These are phyloP conservation scores for Scopus umbretta DNA, from an alignment of 2,113 vertebrate species.

Conservation along the genomic window DNA sequence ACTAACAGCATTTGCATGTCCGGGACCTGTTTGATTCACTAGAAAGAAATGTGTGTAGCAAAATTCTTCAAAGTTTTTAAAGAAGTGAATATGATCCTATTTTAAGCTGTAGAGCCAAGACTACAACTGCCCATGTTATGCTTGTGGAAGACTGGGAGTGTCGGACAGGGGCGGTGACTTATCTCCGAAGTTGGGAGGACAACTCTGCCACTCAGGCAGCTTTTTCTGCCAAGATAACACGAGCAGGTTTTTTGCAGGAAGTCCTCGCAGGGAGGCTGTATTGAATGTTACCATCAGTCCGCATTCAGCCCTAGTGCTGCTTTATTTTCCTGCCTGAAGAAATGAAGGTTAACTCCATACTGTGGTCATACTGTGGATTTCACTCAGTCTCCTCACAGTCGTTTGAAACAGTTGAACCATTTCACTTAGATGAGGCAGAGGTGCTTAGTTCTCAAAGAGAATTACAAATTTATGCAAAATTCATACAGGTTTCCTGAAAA, in stretches of 20 bases:
- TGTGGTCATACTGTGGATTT: not conserved
- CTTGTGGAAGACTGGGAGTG: not conserved
- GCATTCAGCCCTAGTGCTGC: not conserved
- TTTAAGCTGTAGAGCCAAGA: not conserved
- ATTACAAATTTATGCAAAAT: not conserved
- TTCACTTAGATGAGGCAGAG: not conserved
- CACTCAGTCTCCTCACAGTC: not conserved
- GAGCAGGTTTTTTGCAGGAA: not conserved
- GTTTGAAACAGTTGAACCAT: not conserved
- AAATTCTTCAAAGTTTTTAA: not conserved
- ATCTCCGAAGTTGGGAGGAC: not conserved
- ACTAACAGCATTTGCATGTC: not conserved
- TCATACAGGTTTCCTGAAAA: not conserved
- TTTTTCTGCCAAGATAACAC: not conserved
- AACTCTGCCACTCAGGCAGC: not conserved
- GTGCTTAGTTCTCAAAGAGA: not conserved
- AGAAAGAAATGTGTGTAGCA: not conserved
- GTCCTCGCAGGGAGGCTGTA: not conserved
- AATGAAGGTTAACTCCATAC: not conserved
- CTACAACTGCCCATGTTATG: not conserved
- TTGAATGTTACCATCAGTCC: not conserved
- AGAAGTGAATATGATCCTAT: not conserved
- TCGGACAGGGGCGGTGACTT: not conserved
- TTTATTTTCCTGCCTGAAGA: not conserved
- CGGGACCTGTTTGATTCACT: not conserved